Conservation (phyloP, 2,888 invertebrate genomes). For the Andrena fulva region DNA sequence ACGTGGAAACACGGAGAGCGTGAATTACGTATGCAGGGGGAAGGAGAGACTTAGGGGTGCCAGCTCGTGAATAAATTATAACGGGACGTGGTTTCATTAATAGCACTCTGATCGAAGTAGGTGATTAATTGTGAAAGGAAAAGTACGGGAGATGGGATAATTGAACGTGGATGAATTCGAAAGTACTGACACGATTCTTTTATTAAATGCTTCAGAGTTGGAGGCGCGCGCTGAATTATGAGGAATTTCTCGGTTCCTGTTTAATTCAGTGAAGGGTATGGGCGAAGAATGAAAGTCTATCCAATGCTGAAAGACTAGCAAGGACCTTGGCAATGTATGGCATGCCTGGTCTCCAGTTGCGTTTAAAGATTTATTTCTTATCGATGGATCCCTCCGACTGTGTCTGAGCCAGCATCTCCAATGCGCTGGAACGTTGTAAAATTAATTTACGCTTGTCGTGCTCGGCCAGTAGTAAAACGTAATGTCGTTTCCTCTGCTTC, state of each 20-base stretch:
- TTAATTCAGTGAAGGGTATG: no score
- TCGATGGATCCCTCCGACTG: not conserved
- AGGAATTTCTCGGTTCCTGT: no score
- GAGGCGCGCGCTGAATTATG: no score
- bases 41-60: not conserved
- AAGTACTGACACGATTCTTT: no score
- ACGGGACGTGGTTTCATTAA: not conserved
- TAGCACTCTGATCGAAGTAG: not conserved
- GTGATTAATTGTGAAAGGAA: not conserved
- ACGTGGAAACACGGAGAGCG: conserved; percentile 55
- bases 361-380: conserved; percentile 4
- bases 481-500: conserved; percentile 56
- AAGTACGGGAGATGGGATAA: conserved; percentile 6
- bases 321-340: not conserved
- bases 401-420: conserved; percentile 26
- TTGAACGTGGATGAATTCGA: no score
- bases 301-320: not conserved
- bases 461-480: conserved; percentile 59
- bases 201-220: no score
- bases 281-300: conserved; percentile 5
- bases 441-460: conserved; percentile 66
- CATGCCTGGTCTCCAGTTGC: conserved; percentile 3
- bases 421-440: conserved; percentile 55
- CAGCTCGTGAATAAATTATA: conserved; percentile 5
- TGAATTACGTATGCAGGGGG: conserved; percentile 14